phyloP scores from a whole-genome alignment of 1,140 invertebrate species.

The Aphaenogaster ashmeadi region DNA sequence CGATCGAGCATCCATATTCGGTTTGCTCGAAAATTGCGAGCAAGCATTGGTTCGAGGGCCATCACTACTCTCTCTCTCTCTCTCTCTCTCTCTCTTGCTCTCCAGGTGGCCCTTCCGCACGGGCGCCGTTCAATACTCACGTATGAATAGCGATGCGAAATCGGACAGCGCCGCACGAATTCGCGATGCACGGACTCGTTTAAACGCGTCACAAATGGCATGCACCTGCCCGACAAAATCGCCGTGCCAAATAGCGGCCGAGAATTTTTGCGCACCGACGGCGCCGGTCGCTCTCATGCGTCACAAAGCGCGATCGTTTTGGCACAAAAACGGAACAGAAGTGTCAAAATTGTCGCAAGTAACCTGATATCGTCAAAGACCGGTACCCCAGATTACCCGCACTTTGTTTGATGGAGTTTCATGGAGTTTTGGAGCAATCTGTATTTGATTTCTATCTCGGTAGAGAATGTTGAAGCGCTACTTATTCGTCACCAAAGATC shows the following conservation, averaged over 20 bases:
- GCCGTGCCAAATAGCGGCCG: constrained; percentile 32
- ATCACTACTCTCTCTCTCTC: constrained; percentile 47
- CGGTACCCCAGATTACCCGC: background rate
- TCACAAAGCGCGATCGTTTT: constrained; percentile 50
- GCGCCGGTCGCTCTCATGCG: background rate
- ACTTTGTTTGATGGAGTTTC: constrained; percentile 44
- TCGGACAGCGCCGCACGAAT: constrained; percentile 65
- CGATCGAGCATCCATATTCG: constrained; percentile 25
- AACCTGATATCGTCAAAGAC: constrained; percentile 25
- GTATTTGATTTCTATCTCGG: background rate
- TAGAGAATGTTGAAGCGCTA: background rate
- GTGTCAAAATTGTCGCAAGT: constrained; percentile 21
- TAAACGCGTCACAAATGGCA: constrained; percentile 68
- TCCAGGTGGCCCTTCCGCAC: constrained; percentile 52
- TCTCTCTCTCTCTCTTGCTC: constrained; percentile 8
- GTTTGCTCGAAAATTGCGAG: constrained; percentile 50
- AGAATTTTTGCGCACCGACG: constrained; percentile 59
- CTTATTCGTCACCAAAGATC: background rate
- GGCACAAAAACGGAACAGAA: constrained; percentile 33
- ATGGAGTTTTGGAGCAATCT: constrained; percentile 29
- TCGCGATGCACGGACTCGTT: constrained; percentile 63
- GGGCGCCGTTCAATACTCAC: constrained; percentile 60
- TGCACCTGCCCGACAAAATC: constrained; percentile 58
- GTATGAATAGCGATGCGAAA: constrained; percentile 68
- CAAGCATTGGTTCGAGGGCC: constrained; percentile 49